These are phyloP conservation scores for Macrochelys suwanniensis DNA, from an alignment of 2,797 vertebrate species.

Conservation along the genomic window DNA sequence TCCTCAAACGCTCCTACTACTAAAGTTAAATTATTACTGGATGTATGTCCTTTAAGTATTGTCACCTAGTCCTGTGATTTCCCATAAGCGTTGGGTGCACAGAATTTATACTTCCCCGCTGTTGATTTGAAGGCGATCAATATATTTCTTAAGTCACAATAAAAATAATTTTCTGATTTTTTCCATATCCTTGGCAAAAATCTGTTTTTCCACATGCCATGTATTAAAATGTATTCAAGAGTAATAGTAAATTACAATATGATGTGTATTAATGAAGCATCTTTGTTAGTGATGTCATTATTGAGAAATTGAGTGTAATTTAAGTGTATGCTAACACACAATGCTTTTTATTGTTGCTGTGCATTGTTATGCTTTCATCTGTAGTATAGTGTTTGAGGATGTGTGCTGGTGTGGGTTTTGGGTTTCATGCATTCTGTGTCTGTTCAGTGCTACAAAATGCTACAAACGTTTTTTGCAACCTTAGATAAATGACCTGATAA, in stretches of 20 bases:
- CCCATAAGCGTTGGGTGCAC: slow-evolving; percentile 58
- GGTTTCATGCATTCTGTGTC: neutral
- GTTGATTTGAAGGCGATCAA: slow-evolving; percentile 74
- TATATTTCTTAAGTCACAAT: slow-evolving; percentile 72
- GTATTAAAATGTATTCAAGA: slow-evolving; percentile 73
- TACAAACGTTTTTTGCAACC: neutral
- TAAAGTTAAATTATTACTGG: slow-evolving; percentile 44
- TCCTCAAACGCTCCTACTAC: slow-evolving; percentile 29
- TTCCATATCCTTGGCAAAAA: slow-evolving; percentile 64
- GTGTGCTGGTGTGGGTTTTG: neutral
- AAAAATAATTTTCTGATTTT: slow-evolving; percentile 65
- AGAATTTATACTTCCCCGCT: slow-evolving; percentile 73
- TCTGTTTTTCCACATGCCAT: slow-evolving; percentile 22
- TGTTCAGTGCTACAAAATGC: neutral
- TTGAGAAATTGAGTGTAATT: slow-evolving; percentile 47
- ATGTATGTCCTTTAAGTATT: slow-evolving; percentile 30
- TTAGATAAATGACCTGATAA: neutral
- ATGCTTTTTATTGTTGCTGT: neutral
- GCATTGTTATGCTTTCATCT: neutral
- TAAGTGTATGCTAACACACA: neutral
- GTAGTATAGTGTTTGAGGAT: neutral
- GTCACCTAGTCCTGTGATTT: slow-evolving; percentile 53
- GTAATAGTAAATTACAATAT: neutral
- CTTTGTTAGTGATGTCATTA: slow-evolving; percentile 9
- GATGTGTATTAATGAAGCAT: neutral